Conservation (phyloP, 2,888 invertebrate genomes). For the Drosophila nr. perissopoda region DNA sequence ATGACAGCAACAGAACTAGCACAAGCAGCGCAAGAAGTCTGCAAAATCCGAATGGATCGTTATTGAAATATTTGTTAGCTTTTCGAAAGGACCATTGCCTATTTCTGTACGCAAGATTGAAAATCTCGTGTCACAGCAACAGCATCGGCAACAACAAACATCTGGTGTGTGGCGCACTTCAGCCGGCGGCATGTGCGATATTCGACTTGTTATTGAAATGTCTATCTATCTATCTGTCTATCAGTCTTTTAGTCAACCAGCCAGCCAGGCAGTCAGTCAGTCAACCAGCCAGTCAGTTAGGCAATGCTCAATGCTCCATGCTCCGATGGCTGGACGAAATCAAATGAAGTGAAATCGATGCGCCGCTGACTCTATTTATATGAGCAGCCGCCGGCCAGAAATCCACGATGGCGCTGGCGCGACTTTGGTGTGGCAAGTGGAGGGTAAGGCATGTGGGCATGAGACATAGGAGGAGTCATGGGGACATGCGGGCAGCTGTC, state of each 20-base stretch:
- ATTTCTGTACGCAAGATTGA: slow-evolving; percentile 67
- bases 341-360: slow-evolving; percentile 81
- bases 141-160: slow-evolving; percentile 52
- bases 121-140: slow-evolving; percentile 57
- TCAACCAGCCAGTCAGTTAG: slow-evolving; percentile 32
- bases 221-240: slow-evolving; percentile 57
- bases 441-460: not conserved
- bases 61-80: slow-evolving; percentile 70
- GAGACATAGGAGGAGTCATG: not conserved
- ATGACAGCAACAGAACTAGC: slow-evolving; percentile 57
- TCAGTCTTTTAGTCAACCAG: slow-evolving; percentile 7
- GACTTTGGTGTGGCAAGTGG: slow-evolving; percentile 23
- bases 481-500: slow-evolving; percentile 76
- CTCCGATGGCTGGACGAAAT: slow-evolving; percentile 63
- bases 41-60: slow-evolving; percentile 30
- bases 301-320: slow-evolving; percentile 9
- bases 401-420: slow-evolving; percentile 35
- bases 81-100: slow-evolving; percentile 34
- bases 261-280: slow-evolving; percentile 35
- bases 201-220: slow-evolving; percentile 72
- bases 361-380: slow-evolving; percentile 77
- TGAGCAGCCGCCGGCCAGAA: slow-evolving; percentile 58
- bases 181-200: slow-evolving; percentile 56
- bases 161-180: slow-evolving; percentile 44
- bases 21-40: slow-evolving; percentile 29